phyloP scores from a whole-genome alignment of 2,888 invertebrate genomes.

The Teleiodes luculella region DNA sequence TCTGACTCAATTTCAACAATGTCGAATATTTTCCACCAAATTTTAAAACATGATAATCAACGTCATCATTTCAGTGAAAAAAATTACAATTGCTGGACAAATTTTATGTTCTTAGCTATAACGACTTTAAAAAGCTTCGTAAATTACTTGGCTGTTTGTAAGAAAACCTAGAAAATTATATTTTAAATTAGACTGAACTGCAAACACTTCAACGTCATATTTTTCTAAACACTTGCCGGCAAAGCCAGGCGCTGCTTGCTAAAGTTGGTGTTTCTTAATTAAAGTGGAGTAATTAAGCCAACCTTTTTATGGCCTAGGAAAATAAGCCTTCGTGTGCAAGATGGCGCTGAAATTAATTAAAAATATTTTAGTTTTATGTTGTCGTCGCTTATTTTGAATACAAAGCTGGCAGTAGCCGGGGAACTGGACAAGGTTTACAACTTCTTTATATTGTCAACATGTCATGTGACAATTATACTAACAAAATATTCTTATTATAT shows the following conservation, averaged over 20 bases:
- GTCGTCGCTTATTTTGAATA: slow-evolving; percentile 8
- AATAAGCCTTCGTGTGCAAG: slow-evolving; percentile 19
- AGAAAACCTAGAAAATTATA: background rate
- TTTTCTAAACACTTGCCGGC: slow-evolving; percentile 5
- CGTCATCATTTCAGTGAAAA: no score
- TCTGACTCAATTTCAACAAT: no score
- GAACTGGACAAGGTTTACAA: background rate
- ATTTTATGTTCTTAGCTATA: no score
- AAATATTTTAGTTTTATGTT: slow-evolving; percentile 16
- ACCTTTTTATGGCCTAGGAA: slow-evolving; percentile 15
- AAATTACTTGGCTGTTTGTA: background rate
- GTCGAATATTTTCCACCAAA: no score
- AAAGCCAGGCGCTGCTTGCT: slow-evolving; percentile 6
- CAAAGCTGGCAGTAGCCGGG: background rate
- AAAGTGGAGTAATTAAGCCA: slow-evolving; percentile 20
- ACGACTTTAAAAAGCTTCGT: no score
- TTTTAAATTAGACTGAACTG: slow-evolving; percentile 5
- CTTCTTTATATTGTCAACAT: background rate
- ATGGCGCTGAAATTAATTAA: slow-evolving; percentile 18
- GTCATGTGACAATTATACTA: no score
- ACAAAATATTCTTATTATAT: no score
- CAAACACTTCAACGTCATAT: background rate
- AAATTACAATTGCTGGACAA: no score
- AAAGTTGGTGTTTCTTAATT: slow-evolving; percentile 20
- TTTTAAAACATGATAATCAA: no score